Evolutionary conservation across 1,140 invertebrate species (phyloP), one percentile per base, ranked within the genome.

Genomic region (Saxidomus purpurata): DNA sequence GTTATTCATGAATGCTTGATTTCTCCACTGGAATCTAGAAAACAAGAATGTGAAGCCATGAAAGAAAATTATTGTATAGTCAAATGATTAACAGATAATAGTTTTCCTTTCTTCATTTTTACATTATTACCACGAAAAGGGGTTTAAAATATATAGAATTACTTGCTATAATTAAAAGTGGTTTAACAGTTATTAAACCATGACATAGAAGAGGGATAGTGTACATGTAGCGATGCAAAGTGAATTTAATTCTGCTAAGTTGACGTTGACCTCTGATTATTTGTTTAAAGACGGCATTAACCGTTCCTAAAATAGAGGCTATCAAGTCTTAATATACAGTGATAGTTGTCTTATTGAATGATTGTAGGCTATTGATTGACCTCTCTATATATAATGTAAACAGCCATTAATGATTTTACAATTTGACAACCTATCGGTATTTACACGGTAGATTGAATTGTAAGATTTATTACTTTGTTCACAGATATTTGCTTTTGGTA

Each of bases 391-490:
- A 85, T 76, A 36, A n/a, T 31, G 69, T 74, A 85, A 85, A 85
- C 83, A 74, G 40, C 28, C 43, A 55, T 71, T 74, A 71, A 55
- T 31, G 47, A 47, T 74, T 85, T 71, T 43, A 85, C 83, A 85
- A 71, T 74, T 74, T 61, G 40, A 82, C 55, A 82, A 59, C 52
- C 36, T 67, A 79, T 82, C 38, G 61, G 80, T 82, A 82, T 82
- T 82, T 82, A 82, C 59, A 82, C 61, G 80, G 49, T 43, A 82
- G 80, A 82, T 82, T 67, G 52, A 59, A 63, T 63, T 43, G 38
- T 79, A 67, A 55, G 80, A 82, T 82, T 79, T 79, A 79, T 79
- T 49, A 49, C 47, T 52, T 79, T 79, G 76, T 79, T 79, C 47
- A 19, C 47, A 49, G 47, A n/a, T 79, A 55, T 79, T 77, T 77